Conservation (phyloP, 2,113 vertebrate species). For the Athene noctua region DNA sequence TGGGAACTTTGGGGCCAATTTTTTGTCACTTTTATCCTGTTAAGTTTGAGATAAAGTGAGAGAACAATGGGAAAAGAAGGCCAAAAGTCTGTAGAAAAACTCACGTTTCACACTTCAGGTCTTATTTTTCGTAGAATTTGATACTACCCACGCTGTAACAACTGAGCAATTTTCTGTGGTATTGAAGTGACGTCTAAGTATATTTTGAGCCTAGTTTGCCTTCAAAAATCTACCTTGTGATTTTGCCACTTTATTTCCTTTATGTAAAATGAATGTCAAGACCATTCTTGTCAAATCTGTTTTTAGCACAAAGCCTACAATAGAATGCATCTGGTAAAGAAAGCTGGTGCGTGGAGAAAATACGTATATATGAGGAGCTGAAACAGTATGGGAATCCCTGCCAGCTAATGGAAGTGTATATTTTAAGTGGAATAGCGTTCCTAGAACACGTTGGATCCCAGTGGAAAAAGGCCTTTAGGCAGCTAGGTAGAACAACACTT, state of each 20-base stretch:
- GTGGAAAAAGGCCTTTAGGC: conserved; percentile 53
- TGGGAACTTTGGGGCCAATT: not conserved
- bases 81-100: not conserved
- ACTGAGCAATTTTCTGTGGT: not conserved
- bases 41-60: not conserved
- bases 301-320: conserved; percentile 15
- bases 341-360: not conserved
- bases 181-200: not conserved
- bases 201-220: not conserved
- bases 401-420: conserved; percentile 64
- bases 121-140: not conserved
- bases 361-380: not conserved
- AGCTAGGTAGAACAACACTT: conserved; percentile 62
- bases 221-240: not conserved
- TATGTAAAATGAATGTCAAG: conserved; percentile 11
- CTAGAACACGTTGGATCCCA: conserved; percentile 62
- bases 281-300: not conserved
- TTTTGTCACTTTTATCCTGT: not conserved
- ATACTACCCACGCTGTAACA: not conserved
- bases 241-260: conserved; percentile 10
- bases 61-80: not conserved
- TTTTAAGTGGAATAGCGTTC: conserved; percentile 56
- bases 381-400: not conserved
- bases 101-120: not conserved
- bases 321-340: not conserved